These are phyloP conservation scores for Diarsia brunnea DNA, from an alignment of 2,888 invertebrate genomes.

Conservation along the genomic window DNA sequence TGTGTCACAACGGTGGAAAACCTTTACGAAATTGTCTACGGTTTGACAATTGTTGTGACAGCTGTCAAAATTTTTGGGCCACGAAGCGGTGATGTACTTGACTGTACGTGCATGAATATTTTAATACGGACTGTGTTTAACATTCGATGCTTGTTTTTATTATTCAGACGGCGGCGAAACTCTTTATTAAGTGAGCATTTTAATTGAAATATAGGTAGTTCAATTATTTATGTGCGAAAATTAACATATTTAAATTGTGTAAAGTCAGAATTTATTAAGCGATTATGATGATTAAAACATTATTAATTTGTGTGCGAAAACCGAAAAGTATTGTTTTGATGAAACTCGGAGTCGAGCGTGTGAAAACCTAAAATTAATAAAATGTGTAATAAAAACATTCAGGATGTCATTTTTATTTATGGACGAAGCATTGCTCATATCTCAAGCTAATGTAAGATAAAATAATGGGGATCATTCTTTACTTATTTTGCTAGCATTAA, in stretches of 20 bases:
- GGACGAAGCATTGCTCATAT: neutral
- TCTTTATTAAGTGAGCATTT: neutral
- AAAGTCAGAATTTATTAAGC: neutral
- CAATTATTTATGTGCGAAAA: neutral
- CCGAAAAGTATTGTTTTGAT: conserved; percentile 14
- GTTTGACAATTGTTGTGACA: conserved; percentile 46
- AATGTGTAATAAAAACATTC: neutral
- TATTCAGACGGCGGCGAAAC: neutral
- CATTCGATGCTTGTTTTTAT: neutral
- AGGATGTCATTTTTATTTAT: conserved; percentile 7
- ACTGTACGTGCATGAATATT: neutral
- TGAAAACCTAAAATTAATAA: conserved; percentile 21
- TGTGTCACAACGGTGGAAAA: conserved; percentile 65
- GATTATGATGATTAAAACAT: neutral
- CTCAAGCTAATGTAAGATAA: no score
- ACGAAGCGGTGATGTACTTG: neutral
- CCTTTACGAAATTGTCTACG: conserved; percentile 57
- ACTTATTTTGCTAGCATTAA: neutral
- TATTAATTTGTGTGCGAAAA: conserved; percentile 22
- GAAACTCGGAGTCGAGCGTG: conserved; percentile 9
- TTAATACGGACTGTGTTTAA: neutral
- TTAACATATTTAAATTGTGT: neutral
- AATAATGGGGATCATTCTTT: neutral
- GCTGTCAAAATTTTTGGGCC: conserved; percentile 41
- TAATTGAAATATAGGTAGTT: conserved; percentile 8